These are phyloP conservation scores for Microplitis mediator DNA, from an alignment of 1,140 invertebrate genomes.

Conservation along the genomic window DNA sequence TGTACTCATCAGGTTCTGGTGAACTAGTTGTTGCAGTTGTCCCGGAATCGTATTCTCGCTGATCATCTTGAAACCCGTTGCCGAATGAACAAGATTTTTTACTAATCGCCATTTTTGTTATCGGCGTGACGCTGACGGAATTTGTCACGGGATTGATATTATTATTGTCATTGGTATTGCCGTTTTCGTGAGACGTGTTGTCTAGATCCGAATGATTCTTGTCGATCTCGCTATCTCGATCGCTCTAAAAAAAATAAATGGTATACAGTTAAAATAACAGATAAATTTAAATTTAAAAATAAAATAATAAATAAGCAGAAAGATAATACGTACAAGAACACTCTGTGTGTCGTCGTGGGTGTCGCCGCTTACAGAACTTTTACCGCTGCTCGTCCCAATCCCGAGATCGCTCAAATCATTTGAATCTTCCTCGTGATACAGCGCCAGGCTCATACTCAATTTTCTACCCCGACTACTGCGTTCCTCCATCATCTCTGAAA, in stretches of 20 bases:
- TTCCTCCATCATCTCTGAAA: constrained; percentile 92
- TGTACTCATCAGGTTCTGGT: constrained; percentile 76
- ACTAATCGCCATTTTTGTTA: constrained; percentile 31
- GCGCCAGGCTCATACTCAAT: constrained; percentile 67
- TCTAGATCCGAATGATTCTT: constrained; percentile 70
- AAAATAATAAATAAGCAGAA: constrained; percentile 8
- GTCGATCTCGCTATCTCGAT: constrained; percentile 68
- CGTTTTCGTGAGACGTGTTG: constrained; percentile 56
- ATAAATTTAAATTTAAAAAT: neutral
- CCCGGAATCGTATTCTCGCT: constrained; percentile 66
- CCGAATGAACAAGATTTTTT: constrained; percentile 35
- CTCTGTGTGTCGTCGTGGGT: constrained; percentile 75
- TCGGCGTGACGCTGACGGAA: constrained; percentile 35
- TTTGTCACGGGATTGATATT: constrained; percentile 39
- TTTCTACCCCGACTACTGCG: constrained; percentile 68
- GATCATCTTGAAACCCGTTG: constrained; percentile 39
- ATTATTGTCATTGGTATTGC: constrained; percentile 50
- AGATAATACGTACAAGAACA: constrained; percentile 65
- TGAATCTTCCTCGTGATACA: constrained; percentile 78
- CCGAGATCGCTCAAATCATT: constrained; percentile 84
- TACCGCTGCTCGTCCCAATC: constrained; percentile 77
- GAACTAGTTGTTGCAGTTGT: constrained; percentile 68
- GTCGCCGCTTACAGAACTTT: constrained; percentile 73
- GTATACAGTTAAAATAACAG: neutral
- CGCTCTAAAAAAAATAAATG: constrained; percentile 64